Evolutionary conservation across 2,888 invertebrate species (phyloP), one percentile per base, ranked within the genome.

Genomic region (Vanessa cardui): DNA sequence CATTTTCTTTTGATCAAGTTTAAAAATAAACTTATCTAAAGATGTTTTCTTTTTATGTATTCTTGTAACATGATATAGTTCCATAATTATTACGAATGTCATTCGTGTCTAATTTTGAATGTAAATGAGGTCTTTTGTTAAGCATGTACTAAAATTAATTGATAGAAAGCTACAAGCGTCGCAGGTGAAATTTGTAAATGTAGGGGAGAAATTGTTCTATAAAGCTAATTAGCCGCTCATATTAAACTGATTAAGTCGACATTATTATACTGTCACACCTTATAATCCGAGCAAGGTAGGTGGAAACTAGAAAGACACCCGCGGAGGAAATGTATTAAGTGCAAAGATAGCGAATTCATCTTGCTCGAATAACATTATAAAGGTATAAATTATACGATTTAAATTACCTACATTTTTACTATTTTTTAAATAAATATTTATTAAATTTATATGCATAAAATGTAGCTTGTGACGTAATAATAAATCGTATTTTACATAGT

Each of bases 171-270:
- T 45, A 54, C 59, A 52, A 39, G 16, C 31, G 20, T 16, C 56
- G 45, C 59, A 54, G 64, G 64, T 62, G 56, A 54, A 49, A 68
- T 58, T 68, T 67, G 65, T 50, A 62, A 66, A 69, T 66, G 52
- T 63, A 31, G 56, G 66, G 46, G 46, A 56, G 52, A 64, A 20
- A 66, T 64, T 45, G n/a, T 59, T 66, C 56, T 65, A 70, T 54
- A 69, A 71, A 68, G 70, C 70, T 68, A 73, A 72, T 72, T 63
- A 72, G 66, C 50, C 68, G 67, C 69, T 58, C 66, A 68, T 68
- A 65, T 73, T 68, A 65, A 64, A 63, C 66, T 69, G 66, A 70
- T 70, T 70, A 70, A 68, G 62, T 56, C 62, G 62, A 64, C 64
- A 56, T 67, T 64, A 66, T 71, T 65, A 62, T 56, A 56, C 49